phyloP scores from a whole-genome alignment of 2,113 vertebrate genomes.

The Caranx ignobilis region DNA sequence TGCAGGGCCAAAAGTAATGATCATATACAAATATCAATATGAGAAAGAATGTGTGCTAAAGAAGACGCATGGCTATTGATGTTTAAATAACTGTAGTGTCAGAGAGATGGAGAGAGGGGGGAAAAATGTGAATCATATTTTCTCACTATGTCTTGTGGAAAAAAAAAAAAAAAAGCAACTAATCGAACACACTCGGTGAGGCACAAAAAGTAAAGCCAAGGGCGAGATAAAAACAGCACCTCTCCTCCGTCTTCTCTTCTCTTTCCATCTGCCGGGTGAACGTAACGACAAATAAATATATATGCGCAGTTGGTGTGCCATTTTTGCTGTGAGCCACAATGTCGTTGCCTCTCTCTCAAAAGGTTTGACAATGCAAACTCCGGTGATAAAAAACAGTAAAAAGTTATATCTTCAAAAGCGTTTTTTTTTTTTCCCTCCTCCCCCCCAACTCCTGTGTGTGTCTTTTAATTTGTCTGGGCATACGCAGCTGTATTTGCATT shows the following conservation, averaged over 20 bases:
- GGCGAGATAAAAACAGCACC: constrained; percentile 67
- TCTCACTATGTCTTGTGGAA: constrained; percentile 60
- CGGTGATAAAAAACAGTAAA: constrained; percentile 66
- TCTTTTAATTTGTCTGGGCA: constrained; percentile 83
- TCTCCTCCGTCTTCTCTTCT: constrained; percentile 27
- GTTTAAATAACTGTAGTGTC: constrained; percentile 85
- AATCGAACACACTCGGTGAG: constrained; percentile 79
- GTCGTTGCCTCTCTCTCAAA: constrained; percentile 55
- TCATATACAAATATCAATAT: constrained; percentile 88
- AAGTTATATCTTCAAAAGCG: constrained; percentile 81
- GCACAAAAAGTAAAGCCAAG: constrained; percentile 73
- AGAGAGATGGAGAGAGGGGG: constrained; percentile 75
- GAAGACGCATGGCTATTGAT: constrained; percentile 88
- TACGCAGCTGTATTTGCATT: constrained; percentile 86
- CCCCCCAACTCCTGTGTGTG: constrained; percentile 12
- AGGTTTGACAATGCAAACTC: constrained; percentile 76
- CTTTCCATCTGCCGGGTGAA: constrained; percentile 47
- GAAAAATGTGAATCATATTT: constrained; percentile 76
- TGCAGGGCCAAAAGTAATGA: constrained; percentile 83
- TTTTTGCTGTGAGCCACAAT: constrained; percentile 62
- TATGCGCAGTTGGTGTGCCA: constrained; percentile 65
- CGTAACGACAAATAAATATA: constrained; percentile 78
- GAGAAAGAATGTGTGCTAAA: constrained; percentile 84
- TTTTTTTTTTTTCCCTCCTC: constrained; percentile 27
- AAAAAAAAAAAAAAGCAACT: constrained; percentile 43